Evolutionary conservation across 2,113 vertebrate species (phyloP).

Genomic region (Oncorhynchus mykiss): DNA sequence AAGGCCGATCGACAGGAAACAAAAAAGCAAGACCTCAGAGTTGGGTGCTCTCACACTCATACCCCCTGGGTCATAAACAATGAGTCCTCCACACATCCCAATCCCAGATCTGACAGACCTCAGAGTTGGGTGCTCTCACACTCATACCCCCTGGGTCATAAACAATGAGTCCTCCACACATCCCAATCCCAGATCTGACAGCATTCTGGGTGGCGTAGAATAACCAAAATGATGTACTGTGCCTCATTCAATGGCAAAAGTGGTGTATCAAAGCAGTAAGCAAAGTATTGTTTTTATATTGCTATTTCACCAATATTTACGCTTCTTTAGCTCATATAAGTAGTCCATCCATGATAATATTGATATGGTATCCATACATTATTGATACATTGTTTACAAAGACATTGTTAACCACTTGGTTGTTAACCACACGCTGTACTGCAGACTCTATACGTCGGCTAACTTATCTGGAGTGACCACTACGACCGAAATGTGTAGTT

Average conservation of each 20-base stretch:
- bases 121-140: constrained; percentile 28
- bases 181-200: constrained; percentile 55
- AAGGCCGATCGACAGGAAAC: constrained; percentile 7
- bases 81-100: constrained; percentile 48
- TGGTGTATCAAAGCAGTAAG: too few species aligned
- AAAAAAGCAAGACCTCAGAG: constrained; percentile 30
- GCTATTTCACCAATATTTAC: too few species aligned
- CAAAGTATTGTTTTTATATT: too few species aligned
- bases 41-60: constrained; percentile 33
- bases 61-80: constrained; percentile 52
- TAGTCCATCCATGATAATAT: too few species aligned
- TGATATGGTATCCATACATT: too few species aligned
- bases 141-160: constrained; percentile 50
- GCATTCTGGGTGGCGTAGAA: constrained; percentile 47
- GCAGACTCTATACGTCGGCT: too few species aligned
- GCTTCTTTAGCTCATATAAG: too few species aligned
- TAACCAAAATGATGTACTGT: constrained; percentile 23
- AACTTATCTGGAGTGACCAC: too few species aligned
- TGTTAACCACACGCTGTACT: too few species aligned
- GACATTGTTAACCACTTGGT: too few species aligned
- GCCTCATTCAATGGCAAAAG: too few species aligned
- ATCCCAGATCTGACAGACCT: constrained; percentile 55
- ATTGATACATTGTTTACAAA: too few species aligned
- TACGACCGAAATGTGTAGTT: neutral
- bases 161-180: constrained; percentile 49